Percentiles rank a stretch among this genome's conserved stretches.
Evolutionary conservation across 2,888 invertebrate species (phyloP).

Genomic region (Horisme vitalbata): DNA sequence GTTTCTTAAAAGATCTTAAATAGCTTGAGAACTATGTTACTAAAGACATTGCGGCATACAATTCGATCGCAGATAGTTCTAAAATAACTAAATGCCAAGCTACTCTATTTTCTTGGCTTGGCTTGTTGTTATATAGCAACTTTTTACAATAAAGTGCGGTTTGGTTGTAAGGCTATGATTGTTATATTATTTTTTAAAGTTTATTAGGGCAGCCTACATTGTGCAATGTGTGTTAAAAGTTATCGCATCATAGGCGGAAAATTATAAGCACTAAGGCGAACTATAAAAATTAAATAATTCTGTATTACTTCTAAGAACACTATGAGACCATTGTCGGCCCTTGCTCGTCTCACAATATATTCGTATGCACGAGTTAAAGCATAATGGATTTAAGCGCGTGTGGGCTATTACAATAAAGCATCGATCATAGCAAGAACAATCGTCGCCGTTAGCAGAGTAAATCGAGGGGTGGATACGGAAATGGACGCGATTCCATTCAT

Average conservation of each 20-base stretch:
- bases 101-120: constrained; percentile 42
- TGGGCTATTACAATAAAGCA: constrained; percentile 66
- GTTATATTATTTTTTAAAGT: too few species aligned
- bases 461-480: constrained; percentile 71
- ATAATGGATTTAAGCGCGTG: constrained; percentile 59
- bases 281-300: too few species aligned
- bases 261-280: too few species aligned
- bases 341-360: constrained; percentile 35
- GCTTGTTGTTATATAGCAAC: background rate
- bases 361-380: constrained; percentile 43
- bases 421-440: constrained; percentile 57
- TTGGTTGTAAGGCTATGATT: too few species aligned
- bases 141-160: too few species aligned
- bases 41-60: constrained; percentile 53
- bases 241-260: too few species aligned
- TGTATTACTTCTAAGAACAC: too few species aligned
- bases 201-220: too few species aligned
- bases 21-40: constrained; percentile 47
- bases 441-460: constrained; percentile 69
- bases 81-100: constrained; percentile 70
- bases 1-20: constrained; percentile 55
- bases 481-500: constrained; percentile 44
- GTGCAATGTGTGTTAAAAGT: too few species aligned
- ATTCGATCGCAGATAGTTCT: constrained; percentile 33
- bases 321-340: constrained; percentile 12